Evolutionary conservation across 2,797 vertebrate genomes (phyloP).

Genomic region (Odontamblyopus rebecca): DNA sequence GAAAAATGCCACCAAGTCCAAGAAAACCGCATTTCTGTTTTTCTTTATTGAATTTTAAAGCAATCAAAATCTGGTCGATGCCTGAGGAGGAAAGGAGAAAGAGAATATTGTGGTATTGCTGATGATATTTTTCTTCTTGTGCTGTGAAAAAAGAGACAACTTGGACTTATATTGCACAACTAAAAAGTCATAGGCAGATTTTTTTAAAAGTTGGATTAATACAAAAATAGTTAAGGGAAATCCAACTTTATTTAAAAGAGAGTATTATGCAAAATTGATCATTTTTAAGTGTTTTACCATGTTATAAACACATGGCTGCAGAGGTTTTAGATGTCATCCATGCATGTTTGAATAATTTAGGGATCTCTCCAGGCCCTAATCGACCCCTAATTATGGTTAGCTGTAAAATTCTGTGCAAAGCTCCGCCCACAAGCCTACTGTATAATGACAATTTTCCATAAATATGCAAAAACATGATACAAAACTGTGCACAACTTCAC

Average conservation of each 20-base stretch:
- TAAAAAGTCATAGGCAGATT: not conserved
- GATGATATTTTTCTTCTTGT: not conserved
- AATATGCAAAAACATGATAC: too few relatives aligned
- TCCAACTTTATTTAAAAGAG: not conserved
- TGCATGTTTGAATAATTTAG: too few relatives aligned
- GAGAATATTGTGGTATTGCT: constrained; percentile 10
- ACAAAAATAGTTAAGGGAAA: not conserved
- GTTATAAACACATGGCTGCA: too few relatives aligned
- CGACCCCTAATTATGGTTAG: too few relatives aligned
- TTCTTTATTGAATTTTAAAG: constrained; percentile 7
- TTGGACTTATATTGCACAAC: not conserved
- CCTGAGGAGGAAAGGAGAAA: constrained; percentile 3
- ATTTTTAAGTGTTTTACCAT: too few relatives aligned
- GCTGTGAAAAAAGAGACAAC: not conserved
- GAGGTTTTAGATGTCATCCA: too few relatives aligned
- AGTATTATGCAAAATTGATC: too few relatives aligned
- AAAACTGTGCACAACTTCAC: too few relatives aligned
- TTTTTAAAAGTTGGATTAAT: not conserved
- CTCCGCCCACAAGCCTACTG: too few relatives aligned
- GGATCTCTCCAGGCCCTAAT: too few relatives aligned
- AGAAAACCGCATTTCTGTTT: not conserved
- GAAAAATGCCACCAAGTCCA: not conserved
- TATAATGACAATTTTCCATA: too few relatives aligned
- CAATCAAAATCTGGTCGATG: constrained; percentile 9
- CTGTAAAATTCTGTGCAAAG: too few relatives aligned